A percentile compares a stretch with the other conserved stretches of the same genome.
These are phyloP conservation scores for Macrostomum lignano DNA, from an alignment of 1,140 invertebrate species.

Conservation along the genomic window DNA sequence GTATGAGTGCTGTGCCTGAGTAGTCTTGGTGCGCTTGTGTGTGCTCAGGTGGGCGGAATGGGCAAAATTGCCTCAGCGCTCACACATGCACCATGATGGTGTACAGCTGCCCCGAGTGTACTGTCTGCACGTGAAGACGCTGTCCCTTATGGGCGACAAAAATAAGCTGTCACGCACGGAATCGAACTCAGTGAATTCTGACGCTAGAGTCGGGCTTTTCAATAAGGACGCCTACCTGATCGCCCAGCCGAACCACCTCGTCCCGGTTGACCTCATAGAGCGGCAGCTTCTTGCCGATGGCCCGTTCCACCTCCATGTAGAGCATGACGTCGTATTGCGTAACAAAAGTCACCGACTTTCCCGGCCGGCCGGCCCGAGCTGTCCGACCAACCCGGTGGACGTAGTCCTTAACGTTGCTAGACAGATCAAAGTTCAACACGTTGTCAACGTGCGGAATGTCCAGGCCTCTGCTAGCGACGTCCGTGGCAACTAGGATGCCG, in stretches of 20 bases:
- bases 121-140: too few species aligned
- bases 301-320: constrained; percentile 76
- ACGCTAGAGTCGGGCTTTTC: too few species aligned
- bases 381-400: constrained; percentile 88
- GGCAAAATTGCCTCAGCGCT: too few species aligned
- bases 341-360: constrained; percentile 19
- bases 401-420: constrained; percentile 73
- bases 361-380: constrained; percentile 29
- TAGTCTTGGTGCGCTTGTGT: too few species aligned
- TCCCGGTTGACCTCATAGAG: constrained; percentile 59
- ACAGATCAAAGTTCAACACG: constrained; percentile 89
- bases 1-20: too few species aligned
- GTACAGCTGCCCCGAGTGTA: too few species aligned
- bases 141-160: too few species aligned
- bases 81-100: too few species aligned
- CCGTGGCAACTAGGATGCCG: constrained; percentile 33
- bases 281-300: constrained; percentile 66
- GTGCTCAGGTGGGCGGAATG: too few species aligned
- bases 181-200: too few species aligned
- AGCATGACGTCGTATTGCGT: constrained; percentile 87
- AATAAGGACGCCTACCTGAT: too few species aligned
- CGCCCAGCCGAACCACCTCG: constrained; percentile 72
- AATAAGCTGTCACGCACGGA: too few species aligned
- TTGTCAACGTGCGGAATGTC: constrained; percentile 86
- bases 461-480: constrained; percentile 8